A percentile compares a stretch with the other conserved stretches of the same genome.
Evolutionary conservation across 2,113 vertebrate species (phyloP).

Genomic region (Aplodontia rufa): DNA sequence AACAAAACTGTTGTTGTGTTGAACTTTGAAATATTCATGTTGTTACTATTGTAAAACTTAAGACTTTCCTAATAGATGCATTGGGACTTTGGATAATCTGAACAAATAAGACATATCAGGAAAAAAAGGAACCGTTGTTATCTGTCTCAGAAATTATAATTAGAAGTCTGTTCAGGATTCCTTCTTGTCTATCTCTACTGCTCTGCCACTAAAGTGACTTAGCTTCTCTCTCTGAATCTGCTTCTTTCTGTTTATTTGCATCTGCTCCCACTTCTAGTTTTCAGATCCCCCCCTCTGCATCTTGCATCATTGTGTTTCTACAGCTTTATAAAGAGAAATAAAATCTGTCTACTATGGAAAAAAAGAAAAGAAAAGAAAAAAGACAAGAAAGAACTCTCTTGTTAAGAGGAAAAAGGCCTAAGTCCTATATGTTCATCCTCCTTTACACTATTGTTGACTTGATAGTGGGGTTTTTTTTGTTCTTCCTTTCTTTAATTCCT

Average conservation of each 20-base stretch:
- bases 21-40: constrained; percentile 1
- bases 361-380: no score
- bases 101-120: constrained; percentile 6
- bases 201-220: not conserved
- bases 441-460: not conserved
- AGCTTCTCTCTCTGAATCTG: not conserved
- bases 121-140: constrained; percentile 3
- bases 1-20: not conserved
- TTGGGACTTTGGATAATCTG: not conserved
- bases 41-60: not conserved
- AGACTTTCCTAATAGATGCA: not conserved
- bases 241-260: not conserved
- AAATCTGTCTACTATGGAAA: not conserved
- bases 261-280: not conserved
- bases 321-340: constrained; percentile 10
- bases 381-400: not conserved
- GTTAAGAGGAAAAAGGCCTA: not conserved
- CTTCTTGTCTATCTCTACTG: not conserved
- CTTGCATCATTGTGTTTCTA: not conserved
- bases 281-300: not conserved
- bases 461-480: not conserved
- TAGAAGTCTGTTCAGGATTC: not conserved
- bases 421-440: not conserved
- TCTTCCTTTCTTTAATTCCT: not conserved
- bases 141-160: constrained; percentile 3